phyloP scores from a whole-genome alignment of 1,140 invertebrate species.

The Drosophila willistoni region DNA sequence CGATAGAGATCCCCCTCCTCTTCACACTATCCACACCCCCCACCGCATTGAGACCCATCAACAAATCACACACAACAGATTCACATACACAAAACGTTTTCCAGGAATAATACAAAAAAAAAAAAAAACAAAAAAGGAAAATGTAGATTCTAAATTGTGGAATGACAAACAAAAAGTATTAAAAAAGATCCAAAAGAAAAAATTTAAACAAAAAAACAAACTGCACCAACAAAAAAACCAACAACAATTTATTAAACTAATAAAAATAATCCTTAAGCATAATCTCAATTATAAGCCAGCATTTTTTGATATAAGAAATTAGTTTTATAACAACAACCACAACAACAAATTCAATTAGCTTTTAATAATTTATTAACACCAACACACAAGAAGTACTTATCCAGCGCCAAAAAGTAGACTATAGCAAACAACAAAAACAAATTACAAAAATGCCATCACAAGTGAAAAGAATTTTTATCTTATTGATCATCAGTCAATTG shows the following conservation, averaged over 20 bases:
- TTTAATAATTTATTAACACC: constrained; percentile 75
- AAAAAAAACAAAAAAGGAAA: constrained; percentile 43
- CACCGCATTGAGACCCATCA: background rate
- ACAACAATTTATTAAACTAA: constrained; percentile 12
- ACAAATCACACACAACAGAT: background rate
- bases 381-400: constrained; percentile 43
- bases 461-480: constrained; percentile 35
- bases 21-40: background rate
- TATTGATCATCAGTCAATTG: constrained; percentile 55
- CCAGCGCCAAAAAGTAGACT: constrained; percentile 73
- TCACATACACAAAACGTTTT: constrained; percentile 18
- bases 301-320: constrained; percentile 18
- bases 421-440: constrained; percentile 42
- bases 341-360: constrained; percentile 43
- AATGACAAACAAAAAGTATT: constrained; percentile 78
- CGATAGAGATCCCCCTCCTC: background rate
- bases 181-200: constrained; percentile 65
- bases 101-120: constrained; percentile 17
- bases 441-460: constrained; percentile 45
- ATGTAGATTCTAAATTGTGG: constrained; percentile 35
- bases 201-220: constrained; percentile 25
- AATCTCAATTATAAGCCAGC: constrained; percentile 42
- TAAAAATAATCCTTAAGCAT: constrained; percentile 46
- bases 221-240: constrained; percentile 7
- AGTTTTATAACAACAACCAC: constrained; percentile 47